These are phyloP conservation scores for Phoxinus dragarum DNA, from an alignment of 2,797 vertebrate genomes.

Conservation along the genomic window DNA sequence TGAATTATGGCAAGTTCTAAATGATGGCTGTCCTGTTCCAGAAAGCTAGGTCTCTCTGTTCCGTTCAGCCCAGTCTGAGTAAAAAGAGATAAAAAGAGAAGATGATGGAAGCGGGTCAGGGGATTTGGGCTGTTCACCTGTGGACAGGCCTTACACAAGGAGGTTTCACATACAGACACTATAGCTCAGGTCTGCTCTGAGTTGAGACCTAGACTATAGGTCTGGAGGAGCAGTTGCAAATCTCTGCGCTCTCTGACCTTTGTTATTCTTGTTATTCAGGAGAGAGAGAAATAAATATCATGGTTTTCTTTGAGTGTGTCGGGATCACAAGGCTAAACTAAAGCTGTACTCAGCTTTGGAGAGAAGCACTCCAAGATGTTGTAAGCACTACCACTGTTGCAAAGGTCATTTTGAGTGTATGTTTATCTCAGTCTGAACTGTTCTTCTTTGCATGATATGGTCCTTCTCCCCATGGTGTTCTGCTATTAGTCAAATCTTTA, in stretches of 20 bases:
- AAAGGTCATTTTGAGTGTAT: background rate
- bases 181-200: background rate
- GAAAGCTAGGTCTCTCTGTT: background rate
- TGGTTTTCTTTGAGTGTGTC: slow-evolving; percentile 36
- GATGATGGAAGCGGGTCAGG: slow-evolving; percentile 24
- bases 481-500: background rate
- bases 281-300: slow-evolving; percentile 2
- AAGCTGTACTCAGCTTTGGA: background rate
- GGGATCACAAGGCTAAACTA: slow-evolving; percentile 10
- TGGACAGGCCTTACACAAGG: background rate
- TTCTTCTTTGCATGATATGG: background rate
- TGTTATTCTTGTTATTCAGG: slow-evolving; percentile 17
- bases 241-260: slow-evolving; percentile 28
- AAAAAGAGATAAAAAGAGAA: slow-evolving; percentile 14
- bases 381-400: background rate
- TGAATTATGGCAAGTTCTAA: background rate
- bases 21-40: background rate
- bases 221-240: slow-evolving; percentile 29
- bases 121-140: background rate
- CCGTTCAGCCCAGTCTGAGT: background rate
- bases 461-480: background rate
- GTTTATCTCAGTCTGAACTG: background rate
- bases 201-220: slow-evolving; percentile 38
- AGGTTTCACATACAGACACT: background rate
- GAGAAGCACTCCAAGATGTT: slow-evolving; percentile 1